These are phyloP conservation scores for Stigmatopora nigra DNA, from an alignment of 2,113 vertebrate species.

Conservation along the genomic window DNA sequence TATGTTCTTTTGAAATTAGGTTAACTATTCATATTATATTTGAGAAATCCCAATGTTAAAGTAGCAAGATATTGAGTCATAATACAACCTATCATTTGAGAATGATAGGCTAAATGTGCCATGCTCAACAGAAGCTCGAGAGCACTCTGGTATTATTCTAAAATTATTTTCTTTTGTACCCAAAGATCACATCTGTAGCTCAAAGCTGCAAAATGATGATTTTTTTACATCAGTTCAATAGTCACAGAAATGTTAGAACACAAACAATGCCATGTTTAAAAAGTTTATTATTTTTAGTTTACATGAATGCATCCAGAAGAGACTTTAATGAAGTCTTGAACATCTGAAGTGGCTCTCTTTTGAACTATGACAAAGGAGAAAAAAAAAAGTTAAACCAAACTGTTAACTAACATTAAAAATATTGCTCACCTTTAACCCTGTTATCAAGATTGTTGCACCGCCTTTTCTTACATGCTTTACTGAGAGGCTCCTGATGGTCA, in stretches of 20 bases:
- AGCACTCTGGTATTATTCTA: too few relatives aligned
- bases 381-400: too few relatives aligned
- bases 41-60: too few relatives aligned
- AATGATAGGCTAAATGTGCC: too few relatives aligned
- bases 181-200: too few relatives aligned
- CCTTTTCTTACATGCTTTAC: slow-evolving; percentile 40
- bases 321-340: neutral
- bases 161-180: too few relatives aligned
- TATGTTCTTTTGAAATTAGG: too few relatives aligned
- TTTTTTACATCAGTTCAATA: neutral
- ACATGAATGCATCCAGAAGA: slow-evolving; percentile 45
- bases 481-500: slow-evolving; percentile 36
- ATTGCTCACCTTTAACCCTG: slow-evolving; percentile 9
- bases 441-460: slow-evolving; percentile 37
- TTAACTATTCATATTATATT: too few relatives aligned
- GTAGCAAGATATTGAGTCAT: too few relatives aligned
- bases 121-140: too few relatives aligned
- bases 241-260: neutral
- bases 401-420: neutral
- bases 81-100: too few relatives aligned
- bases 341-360: slow-evolving; percentile 21
- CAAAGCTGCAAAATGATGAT: too few relatives aligned
- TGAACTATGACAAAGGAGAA: slow-evolving; percentile 27
- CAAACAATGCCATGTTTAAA: slow-evolving; percentile 3
- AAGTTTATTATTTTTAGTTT: neutral